Conservation (phyloP, 2,888 invertebrate genomes). For the Tanypteryx hageni region DNA sequence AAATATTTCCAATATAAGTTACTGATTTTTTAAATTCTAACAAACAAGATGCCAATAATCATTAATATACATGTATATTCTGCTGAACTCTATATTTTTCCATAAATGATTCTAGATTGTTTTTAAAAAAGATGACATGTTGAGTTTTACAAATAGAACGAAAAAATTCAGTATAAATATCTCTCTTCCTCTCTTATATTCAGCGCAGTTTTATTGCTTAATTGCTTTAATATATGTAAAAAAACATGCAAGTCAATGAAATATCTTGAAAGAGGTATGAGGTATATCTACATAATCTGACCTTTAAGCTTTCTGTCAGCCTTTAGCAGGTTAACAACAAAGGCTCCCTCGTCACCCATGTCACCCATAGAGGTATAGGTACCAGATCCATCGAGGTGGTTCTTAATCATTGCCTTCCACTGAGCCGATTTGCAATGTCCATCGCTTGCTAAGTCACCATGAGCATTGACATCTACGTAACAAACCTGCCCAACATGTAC, state of each 20-base stretch:
- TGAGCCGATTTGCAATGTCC: constrained; percentile 73
- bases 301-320: constrained; percentile 76
- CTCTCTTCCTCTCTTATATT: too few species aligned
- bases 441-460: constrained; percentile 72
- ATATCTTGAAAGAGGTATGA: not conserved
- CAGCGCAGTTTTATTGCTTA: not conserved
- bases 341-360: constrained; percentile 79
- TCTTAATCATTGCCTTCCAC: constrained; percentile 75
- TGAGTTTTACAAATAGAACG: too few species aligned
- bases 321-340: constrained; percentile 78
- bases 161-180: too few species aligned
- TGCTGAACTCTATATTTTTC: too few species aligned
- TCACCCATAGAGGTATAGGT: constrained; percentile 81
- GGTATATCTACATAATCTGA: constrained; percentile 67
- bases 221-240: not conserved
- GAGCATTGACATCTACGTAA: constrained; percentile 79
- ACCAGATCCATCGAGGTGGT: constrained; percentile 80
- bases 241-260: not conserved
- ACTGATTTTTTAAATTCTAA: not conserved
- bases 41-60: too few species aligned
- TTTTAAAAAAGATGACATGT: too few species aligned
- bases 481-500: constrained; percentile 76
- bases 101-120: too few species aligned
- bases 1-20: not conserved
- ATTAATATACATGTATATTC: too few species aligned